Evolutionary conservation across 2,113 vertebrate species (phyloP).

Genomic region (Tenrec ecaudatus): DNA sequence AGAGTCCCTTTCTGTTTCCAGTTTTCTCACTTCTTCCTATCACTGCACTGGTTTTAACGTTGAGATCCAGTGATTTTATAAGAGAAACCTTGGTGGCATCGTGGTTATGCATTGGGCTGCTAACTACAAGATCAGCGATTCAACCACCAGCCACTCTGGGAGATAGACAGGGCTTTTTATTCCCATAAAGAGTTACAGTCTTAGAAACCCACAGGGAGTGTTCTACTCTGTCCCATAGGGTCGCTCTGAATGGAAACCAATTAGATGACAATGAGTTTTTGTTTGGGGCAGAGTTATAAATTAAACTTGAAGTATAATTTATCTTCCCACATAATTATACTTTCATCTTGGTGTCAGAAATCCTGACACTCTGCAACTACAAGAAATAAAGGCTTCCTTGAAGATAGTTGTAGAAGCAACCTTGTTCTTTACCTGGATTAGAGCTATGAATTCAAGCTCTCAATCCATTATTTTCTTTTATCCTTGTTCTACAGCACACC

Average conservation of each 20-base stretch:
- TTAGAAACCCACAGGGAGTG: no score
- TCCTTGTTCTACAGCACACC: neutral
- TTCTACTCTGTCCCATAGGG: no score
- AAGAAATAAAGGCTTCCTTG: neutral
- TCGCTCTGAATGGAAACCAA: no score
- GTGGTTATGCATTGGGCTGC: no score
- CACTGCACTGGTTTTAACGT: neutral
- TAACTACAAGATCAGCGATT: no score
- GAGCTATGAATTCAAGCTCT: neutral
- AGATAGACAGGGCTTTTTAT: no score
- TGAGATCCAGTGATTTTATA: neutral
- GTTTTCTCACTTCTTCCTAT: neutral
- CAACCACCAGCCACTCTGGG: no score
- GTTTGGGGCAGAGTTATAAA: neutral
- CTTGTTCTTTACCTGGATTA: neutral
- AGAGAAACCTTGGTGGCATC: no score
- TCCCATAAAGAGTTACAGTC: no score
- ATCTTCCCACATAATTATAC: neutral
- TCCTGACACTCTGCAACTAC: neutral
- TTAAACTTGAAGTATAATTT: neutral
- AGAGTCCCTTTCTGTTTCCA: neutral
- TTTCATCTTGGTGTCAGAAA: neutral
- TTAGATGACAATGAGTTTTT: no score
- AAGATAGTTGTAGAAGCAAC: neutral
- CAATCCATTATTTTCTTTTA: neutral